These are phyloP conservation scores for Pteria penguin DNA, from an alignment of 2,888 invertebrate species.

Conservation along the genomic window DNA sequence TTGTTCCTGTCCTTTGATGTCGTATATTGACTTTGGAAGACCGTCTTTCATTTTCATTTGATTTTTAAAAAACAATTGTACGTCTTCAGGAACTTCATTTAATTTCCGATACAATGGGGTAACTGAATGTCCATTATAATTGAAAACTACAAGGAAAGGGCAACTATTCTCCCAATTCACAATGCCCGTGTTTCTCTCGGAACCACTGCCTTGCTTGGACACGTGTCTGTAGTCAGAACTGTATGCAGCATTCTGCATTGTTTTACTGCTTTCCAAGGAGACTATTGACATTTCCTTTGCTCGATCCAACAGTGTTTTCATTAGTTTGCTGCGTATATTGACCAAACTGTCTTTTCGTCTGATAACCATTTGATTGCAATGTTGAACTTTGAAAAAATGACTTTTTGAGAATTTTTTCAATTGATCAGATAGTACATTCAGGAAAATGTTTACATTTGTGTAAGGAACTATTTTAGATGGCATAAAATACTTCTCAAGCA, in stretches of 20 bases:
- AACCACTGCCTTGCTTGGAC: too few species aligned
- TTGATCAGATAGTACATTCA: constrained; percentile 64
- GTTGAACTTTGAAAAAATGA: constrained; percentile 46
- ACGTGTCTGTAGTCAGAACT: constrained; percentile 35
- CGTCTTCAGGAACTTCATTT: neutral
- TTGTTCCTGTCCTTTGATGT: neutral
- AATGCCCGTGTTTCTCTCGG: neutral
- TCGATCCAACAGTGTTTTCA: neutral
- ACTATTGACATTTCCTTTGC: constrained; percentile 25
- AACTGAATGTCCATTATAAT: neutral
- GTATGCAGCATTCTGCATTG: neutral
- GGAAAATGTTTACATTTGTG: constrained; percentile 49
- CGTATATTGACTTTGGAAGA: neutral
- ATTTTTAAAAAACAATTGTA: neutral
- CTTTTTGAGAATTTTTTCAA: constrained; percentile 63
- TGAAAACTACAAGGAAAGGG: neutral
- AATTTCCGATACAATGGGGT: neutral
- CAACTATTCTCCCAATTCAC: neutral
- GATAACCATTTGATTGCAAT: neutral
- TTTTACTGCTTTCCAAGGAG: neutral
- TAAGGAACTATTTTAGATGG: constrained; percentile 46
- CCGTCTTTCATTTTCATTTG: neutral
- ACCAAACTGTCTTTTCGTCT: neutral
- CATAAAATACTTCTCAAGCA: constrained; percentile 47
- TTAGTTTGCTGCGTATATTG: neutral